phyloP scores from a whole-genome alignment of 2,113 vertebrate genomes.

The Malurus alboscapulatus region DNA sequence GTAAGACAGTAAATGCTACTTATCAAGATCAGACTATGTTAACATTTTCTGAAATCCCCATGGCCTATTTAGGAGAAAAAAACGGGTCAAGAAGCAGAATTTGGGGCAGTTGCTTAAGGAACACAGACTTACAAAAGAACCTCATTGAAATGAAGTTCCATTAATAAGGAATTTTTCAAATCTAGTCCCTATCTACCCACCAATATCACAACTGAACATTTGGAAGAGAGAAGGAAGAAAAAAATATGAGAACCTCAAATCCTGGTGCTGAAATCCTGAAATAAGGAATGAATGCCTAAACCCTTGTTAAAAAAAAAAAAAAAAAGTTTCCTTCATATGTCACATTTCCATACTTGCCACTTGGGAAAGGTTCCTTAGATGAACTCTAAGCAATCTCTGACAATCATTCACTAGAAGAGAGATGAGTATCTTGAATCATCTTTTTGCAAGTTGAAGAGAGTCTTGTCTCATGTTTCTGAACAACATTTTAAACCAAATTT shows the following conservation, averaged over 20 bases:
- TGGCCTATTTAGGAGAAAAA: not conserved
- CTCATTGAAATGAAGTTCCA: not conserved
- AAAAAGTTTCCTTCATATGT: not conserved
- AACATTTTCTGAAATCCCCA: not conserved
- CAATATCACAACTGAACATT: not conserved
- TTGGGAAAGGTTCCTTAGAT: conserved; percentile 6
- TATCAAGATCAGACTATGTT: not conserved
- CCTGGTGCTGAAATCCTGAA: not conserved
- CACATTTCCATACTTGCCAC: conserved; percentile 23
- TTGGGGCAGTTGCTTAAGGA: not conserved
- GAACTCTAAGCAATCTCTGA: not conserved
- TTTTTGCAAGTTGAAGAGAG: not conserved
- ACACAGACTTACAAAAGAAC: not conserved
- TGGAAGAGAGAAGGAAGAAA: not conserved
- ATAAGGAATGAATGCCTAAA: not conserved
- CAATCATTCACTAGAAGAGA: conserved; percentile 7
- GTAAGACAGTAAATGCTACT: not conserved
- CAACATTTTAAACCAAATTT: conserved; percentile 28
- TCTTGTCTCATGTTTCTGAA: not conserved
- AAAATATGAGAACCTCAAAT: not conserved
- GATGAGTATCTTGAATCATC: not conserved
- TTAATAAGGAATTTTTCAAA: not conserved
- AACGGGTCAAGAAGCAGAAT: not conserved
- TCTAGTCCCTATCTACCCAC: not conserved
- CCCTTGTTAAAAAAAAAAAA: not conserved